Evolutionary conservation across 2,888 invertebrate genomes (phyloP), one percentile per base, ranked within the genome.

Genomic region (Alcis repandata): DNA sequence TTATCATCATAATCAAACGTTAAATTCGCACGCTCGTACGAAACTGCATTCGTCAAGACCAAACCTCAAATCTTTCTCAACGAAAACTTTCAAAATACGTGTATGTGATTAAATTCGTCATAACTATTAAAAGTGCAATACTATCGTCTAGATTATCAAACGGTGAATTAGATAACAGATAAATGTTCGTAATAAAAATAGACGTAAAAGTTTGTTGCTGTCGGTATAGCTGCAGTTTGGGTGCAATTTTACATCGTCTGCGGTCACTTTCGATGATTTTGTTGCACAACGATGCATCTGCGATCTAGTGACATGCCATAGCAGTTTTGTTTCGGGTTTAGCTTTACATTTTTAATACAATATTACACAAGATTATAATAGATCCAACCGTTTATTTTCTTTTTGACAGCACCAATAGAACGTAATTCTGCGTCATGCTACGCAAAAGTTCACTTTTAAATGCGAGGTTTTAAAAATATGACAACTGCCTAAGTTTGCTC

Each of bases 251-350:
- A 70, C 68, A 59, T 72, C 63, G 69, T 69, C 78, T 74, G 60
- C 52, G 60, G 56, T 80, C 86, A 90, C 89, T 90, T 90, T 90
- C 90, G 88, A 86, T 88, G 75, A 71, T 74, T 68, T 71, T 70
- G 71, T 86, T 85, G 79, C 81, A 78, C 79, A 84, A 85, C 68
- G 54, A 60, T 73, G 75, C 82, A 82, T 84, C 82, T 83, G 82
- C 76, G 69, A 63, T 56, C 43, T 32, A 59, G 66, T 71, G 56
- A 65, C 80, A 84, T 83, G 79, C 80, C 77, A 54, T 63, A 70
- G 19, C 69, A 72, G 77, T 74, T 76, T 71, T 71, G 70, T 67
- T 76, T 78, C 74, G 63, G 68, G 70, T 68, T 70, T 60, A 64
- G 74, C n/a, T 41, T 17, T 3, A 22, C 19, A 17, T 41, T 1